Percentiles rank a stretch among this genome's conserved stretches.
Conservation (phyloP, 2,113 vertebrate genomes). For the Rhabdomys dilectus region DNA sequence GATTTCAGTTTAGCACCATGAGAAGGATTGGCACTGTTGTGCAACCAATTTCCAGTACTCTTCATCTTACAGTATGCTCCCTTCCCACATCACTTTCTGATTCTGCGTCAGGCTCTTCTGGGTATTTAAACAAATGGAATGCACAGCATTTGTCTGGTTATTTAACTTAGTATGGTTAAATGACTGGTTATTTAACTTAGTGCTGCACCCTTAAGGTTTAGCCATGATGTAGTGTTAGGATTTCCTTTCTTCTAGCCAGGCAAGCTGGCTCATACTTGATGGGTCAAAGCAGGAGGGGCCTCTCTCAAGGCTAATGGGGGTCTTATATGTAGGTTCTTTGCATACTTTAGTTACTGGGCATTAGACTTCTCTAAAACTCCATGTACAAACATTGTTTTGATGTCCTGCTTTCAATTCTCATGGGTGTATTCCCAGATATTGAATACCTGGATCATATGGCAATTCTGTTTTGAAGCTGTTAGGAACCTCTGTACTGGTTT, state of each 20-base stretch:
- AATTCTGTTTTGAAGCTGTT: conserved; percentile 46
- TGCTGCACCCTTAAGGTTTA: not conserved
- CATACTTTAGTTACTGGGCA: not conserved
- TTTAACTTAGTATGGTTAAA: too few species aligned
- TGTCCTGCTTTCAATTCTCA: not conserved
- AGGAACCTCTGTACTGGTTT: not conserved
- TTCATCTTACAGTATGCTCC: not conserved
- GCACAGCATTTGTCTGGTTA: not conserved
- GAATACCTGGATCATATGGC: not conserved
- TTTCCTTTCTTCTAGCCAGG: not conserved
- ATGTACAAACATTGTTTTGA: not conserved
- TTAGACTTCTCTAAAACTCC: not conserved
- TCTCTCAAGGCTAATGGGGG: not conserved
- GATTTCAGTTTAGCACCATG: not conserved
- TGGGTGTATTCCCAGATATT: not conserved
- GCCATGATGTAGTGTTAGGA: not conserved
- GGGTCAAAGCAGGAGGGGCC: not conserved
- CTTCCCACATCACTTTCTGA: not conserved
- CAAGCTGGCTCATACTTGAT: not conserved
- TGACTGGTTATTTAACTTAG: not conserved
- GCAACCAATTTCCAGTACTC: not conserved
- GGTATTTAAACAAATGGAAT: not conserved
- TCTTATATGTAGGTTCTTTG: not conserved
- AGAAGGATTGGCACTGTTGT: not conserved
- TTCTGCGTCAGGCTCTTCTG: not conserved